These are phyloP conservation scores for Heliornis fulica DNA, from an alignment of 2,113 vertebrate genomes.

Conservation along the genomic window DNA sequence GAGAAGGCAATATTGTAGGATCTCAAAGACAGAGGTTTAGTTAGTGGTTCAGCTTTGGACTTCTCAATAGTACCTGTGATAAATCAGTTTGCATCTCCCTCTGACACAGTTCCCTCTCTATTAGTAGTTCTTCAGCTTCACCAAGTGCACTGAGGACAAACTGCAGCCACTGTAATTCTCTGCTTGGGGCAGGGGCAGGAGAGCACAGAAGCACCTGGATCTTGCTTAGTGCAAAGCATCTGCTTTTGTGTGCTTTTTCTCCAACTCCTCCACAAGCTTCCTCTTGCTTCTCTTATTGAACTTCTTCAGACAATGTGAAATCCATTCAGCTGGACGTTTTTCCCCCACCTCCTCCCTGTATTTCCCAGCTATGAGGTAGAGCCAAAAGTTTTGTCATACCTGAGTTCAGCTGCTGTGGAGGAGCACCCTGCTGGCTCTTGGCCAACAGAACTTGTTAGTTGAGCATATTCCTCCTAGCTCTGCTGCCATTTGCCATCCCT, in stretches of 20 bases:
- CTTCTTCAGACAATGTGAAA: conserved; percentile 36
- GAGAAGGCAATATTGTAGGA: not conserved
- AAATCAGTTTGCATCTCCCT: not conserved
- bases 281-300: conserved; percentile 7
- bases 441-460: not conserved
- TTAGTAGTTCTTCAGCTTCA: not conserved
- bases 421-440: not conserved
- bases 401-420: not conserved
- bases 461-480: not conserved
- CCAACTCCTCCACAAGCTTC: not conserved
- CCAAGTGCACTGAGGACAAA: rapidly evolving
- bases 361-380: conserved; percentile 9
- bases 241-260: not conserved
- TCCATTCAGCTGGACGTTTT: not conserved
- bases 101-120: not conserved
- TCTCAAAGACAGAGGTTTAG: not conserved
- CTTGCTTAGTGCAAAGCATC: not conserved
- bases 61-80: not conserved
- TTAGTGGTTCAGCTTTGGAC: not conserved
- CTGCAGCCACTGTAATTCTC: not conserved
- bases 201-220: not conserved
- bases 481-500: not conserved
- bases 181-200: not conserved
- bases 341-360: not conserved
- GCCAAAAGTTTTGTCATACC: conserved; percentile 55